Percentiles rank a stretch among this genome's conserved stretches.
phyloP scores from a whole-genome alignment of 2,113 vertebrate species.

The Gobio gobio region DNA sequence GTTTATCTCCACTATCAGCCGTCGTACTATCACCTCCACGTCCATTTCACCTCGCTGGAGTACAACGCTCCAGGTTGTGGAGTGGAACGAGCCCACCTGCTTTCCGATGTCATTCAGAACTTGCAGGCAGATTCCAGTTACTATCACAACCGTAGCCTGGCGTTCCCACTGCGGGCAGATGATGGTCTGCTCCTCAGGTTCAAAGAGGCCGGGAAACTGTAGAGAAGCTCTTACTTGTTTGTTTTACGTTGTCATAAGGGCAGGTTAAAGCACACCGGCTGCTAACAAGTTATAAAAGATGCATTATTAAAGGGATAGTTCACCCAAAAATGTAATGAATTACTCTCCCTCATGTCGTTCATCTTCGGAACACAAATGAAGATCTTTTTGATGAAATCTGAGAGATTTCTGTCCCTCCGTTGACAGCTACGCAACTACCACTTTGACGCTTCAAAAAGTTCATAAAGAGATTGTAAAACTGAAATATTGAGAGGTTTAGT shows the following conservation, averaged over 20 bases:
- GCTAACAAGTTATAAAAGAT: background rate
- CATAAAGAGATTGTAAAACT: too few relatives aligned
- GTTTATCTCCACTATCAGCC: slow-evolving; percentile 95
- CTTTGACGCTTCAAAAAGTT: too few relatives aligned
- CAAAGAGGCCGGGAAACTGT: slow-evolving; percentile 76
- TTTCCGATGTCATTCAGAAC: slow-evolving; percentile 88
- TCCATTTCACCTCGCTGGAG: slow-evolving; percentile 90
- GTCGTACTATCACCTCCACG: slow-evolving; percentile 93
- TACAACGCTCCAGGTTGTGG: slow-evolving; percentile 83
- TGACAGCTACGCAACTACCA: too few relatives aligned
- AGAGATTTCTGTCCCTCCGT: too few relatives aligned
- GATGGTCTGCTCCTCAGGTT: slow-evolving; percentile 81
- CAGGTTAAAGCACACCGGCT: background rate
- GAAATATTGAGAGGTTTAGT: too few relatives aligned
- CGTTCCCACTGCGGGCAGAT: slow-evolving; percentile 81
- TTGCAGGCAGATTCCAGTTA: slow-evolving; percentile 74
- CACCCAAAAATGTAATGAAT: too few relatives aligned
- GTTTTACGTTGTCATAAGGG: too few relatives aligned
- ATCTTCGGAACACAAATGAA: too few relatives aligned
- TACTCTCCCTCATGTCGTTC: too few relatives aligned
- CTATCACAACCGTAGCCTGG: slow-evolving; percentile 81
- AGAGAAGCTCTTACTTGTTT: slow-evolving; percentile 16
- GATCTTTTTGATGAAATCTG: too few relatives aligned
- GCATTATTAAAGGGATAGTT: background rate
- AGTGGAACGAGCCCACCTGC: slow-evolving; percentile 90